Percentiles rank a stretch among this genome's conserved stretches.
Conservation (phyloP, 64 coral and sea anemone genomes). For the Montipora foliosa region DNA sequence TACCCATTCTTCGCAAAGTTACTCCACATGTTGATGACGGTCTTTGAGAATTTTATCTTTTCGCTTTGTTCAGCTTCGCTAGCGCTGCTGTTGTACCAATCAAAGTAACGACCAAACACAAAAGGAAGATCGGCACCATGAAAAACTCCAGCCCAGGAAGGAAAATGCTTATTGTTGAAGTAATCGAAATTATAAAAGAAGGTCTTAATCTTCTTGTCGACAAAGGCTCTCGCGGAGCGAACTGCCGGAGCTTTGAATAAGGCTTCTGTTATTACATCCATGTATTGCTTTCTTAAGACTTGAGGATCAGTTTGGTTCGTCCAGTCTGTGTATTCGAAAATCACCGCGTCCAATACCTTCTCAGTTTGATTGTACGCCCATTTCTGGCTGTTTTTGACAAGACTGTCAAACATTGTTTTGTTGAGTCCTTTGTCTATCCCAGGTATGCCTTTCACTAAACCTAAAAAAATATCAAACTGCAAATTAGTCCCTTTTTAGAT, state of each 20-base stretch:
- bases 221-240: conserved; percentile 21
- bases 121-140: conserved; percentile 59
- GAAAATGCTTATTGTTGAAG: not conserved
- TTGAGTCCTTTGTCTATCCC: conserved; percentile 13
- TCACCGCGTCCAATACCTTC: conserved; percentile 55
- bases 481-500: too few species aligned
- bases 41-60: conserved; percentile 62
- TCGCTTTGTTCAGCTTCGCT: conserved; percentile 2
- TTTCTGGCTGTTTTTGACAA: not conserved
- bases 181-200: conserved; percentile 65
- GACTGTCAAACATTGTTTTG: conserved; percentile 24
- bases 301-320: conserved; percentile 60
- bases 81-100: not conserved
- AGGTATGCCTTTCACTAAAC: not conserved
- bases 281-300: conserved; percentile 27
- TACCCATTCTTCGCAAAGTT: conserved; percentile 32
- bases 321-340: conserved; percentile 90
- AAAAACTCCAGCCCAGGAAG: conserved; percentile 48
- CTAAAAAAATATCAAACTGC: not conserved
- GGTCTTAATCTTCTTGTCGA: not conserved
- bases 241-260: conserved; percentile 26
- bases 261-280: conserved; percentile 51
- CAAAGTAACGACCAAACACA: conserved; percentile 60
- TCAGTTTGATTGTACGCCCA: conserved; percentile 75
- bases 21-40: conserved; percentile 10